Base-by-base conservation (phyloP, 1,140 invertebrate genomes). In the silkworm (Bombyx mori) region DNA sequence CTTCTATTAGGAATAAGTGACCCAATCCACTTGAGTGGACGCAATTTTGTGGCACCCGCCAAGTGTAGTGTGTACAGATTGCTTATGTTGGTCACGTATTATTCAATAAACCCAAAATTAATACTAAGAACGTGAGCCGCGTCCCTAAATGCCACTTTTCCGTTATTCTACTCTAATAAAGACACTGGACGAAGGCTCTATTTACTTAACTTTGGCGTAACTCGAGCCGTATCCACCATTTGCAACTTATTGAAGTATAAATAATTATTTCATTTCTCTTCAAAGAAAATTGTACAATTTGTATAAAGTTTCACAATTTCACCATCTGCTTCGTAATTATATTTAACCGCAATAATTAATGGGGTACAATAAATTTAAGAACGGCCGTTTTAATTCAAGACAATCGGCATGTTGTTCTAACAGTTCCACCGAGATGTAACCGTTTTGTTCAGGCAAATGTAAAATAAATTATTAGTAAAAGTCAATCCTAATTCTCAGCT, bases 41-140 rank as follows among this genome's bases (percentile, higher is more conserved):
- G 65, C 65, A 71, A 71, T 69, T 74, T 65, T 61, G 60, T 52
- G 63, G 63, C 61, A 62, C 62, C 52, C 61, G 61, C 70, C 61
- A 65, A 65, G 57, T 58, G 44, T 66, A 59, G 52, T 55, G 46
- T 67, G 63, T 67, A 65, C 66, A 64, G 58, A 75, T 79, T 70
- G 60, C 57, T 54, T 68, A 81, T 80, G 71, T 63, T 54, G 67
- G 68, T 77, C 79, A 82, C 77, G 79, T 82, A 75, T 78, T 77
- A 79, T 82, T 79, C 75, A 78, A 79, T 82, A 82, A 79, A 75
- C 77, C 73, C 72, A 77, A 78, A 78, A 82, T 82, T 82, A 82
- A 82, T 78, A 82, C 73, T 66, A 65, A 9, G 65, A 49, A 82
- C 79, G 79, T 79, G 79, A 73, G 69, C 54, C 44, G 71, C 58